Conservation (phyloP, 2,113 vertebrate species). For the Vidua chalybeata region DNA sequence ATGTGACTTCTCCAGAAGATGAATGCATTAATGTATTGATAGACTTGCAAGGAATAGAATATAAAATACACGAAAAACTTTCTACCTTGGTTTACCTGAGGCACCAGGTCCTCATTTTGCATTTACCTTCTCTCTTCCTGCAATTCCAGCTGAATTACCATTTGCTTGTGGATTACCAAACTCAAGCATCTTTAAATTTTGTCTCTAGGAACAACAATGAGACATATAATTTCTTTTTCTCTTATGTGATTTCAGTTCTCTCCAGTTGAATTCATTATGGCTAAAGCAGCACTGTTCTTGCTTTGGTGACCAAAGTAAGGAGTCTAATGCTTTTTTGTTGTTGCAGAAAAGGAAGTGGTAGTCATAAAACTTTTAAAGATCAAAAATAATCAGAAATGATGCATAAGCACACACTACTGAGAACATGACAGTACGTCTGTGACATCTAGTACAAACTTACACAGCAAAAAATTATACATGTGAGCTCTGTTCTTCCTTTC, state of each 20-base stretch:
- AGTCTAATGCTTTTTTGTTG: background rate
- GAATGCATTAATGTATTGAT: constrained; percentile 44
- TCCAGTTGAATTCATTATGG: background rate
- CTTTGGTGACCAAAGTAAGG: background rate
- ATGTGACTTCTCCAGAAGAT: background rate
- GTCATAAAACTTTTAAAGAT: background rate
- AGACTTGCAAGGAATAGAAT: constrained; percentile 39
- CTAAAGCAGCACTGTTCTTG: background rate
- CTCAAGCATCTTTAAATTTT: background rate
- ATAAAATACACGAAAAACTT: constrained; percentile 3
- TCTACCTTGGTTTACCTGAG: background rate
- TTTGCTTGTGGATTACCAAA: background rate
- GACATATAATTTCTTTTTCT: accelerated
- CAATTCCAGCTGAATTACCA: background rate
- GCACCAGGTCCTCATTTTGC: background rate
- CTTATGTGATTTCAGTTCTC: background rate
- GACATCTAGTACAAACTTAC: background rate
- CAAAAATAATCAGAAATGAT: background rate
- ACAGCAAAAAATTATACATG: background rate
- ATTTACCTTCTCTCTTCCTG: constrained; percentile 12
- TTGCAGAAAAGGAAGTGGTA: background rate
- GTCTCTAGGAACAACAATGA: background rate
- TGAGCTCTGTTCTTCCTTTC: background rate
- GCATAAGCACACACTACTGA: background rate
- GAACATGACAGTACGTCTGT: background rate